Conservation (phyloP, 2,797 vertebrate species). For the Presbytis comata region DNA sequence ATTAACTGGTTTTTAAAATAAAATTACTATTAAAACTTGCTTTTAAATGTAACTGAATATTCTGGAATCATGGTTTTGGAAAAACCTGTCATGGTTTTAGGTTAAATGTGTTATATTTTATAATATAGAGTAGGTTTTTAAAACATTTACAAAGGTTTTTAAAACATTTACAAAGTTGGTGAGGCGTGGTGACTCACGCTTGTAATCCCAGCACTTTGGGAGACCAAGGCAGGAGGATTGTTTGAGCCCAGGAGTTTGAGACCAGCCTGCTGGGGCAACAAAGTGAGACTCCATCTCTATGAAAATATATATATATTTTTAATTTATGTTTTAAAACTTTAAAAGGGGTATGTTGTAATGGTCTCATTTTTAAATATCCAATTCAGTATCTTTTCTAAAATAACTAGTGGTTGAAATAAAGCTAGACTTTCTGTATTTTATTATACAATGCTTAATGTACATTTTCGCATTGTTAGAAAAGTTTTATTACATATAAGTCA, state of each 20-base stretch:
- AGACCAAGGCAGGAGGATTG: too few relatives aligned
- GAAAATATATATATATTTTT: not conserved
- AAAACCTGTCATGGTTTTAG: not conserved
- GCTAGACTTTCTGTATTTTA: not conserved
- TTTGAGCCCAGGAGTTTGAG: not conserved
- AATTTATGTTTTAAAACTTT: not conserved
- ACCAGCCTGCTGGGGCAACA: not conserved
- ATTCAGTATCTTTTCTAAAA: slow-evolving; percentile 29
- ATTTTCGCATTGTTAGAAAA: slow-evolving; percentile 2
- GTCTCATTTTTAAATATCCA: slow-evolving; percentile 20
- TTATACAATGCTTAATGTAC: not conserved
- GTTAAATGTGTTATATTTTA: not conserved
- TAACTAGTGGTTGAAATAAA: slow-evolving; percentile 12
- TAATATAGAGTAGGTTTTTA: not conserved
- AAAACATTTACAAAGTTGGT: not conserved
- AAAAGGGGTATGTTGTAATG: not conserved
- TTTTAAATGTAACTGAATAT: slow-evolving; percentile 7
- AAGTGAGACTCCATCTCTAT: not conserved
- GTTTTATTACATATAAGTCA: not conserved
- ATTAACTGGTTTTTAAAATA: not conserved
- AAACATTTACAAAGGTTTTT: not conserved
- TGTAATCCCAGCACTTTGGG: too few relatives aligned
- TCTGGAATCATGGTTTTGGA: not conserved
- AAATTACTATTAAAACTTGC: not conserved
- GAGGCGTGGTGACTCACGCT: too few relatives aligned